Evolutionary conservation across 1,140 invertebrate species (phyloP), one percentile per base, ranked within the genome.

Genomic region (Orchestia grillus): DNA sequence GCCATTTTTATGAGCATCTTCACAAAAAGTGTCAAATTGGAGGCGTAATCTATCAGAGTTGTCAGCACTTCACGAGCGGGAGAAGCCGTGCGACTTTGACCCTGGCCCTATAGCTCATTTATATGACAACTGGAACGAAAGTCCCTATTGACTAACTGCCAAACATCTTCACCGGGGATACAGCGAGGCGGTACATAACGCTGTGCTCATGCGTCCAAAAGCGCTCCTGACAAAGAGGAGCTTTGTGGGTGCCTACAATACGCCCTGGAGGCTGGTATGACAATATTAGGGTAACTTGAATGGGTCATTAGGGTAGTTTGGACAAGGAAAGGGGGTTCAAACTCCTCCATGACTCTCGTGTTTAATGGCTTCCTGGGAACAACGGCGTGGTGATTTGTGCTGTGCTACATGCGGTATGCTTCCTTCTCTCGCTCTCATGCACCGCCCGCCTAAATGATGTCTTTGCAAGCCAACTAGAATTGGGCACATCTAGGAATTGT

Each of bases 201-300:
- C 88, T 11, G 0, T 4, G 88, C 44, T 8, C 43, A 45, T 4
- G 40, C 28, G 92, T 40, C 92, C 44, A 44, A 94, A 44, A 40
- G 43, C 88, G 11, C 3, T 40, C 92, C 36, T 8, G 11, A 94
- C 92, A 94, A 94, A 94, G 47, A 44, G 43, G 11, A 0, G 43
- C 44, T 16, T 94, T 94, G 92, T 94, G 92, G 44, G 44, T 94
- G 43, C 44, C 92, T n/a, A 94, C 92, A 94, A 94, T 47, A 40
- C 43, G 92, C 40, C 6, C 92, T 94, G 92, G 92, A 94, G 92
- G 92, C 40, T 94, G 92, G 92, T 94, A 94, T 94, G 92, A 47
- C 92, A 94, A 94, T 94, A 94, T 94, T 94, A 94, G 92, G 92
- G 92, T 47, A 94, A 45, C 92, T 45, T 94, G 92, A 94, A 94